Base-by-base conservation (phyloP, 23 tunicate species). In the Botrylloides violaceus region DNA sequence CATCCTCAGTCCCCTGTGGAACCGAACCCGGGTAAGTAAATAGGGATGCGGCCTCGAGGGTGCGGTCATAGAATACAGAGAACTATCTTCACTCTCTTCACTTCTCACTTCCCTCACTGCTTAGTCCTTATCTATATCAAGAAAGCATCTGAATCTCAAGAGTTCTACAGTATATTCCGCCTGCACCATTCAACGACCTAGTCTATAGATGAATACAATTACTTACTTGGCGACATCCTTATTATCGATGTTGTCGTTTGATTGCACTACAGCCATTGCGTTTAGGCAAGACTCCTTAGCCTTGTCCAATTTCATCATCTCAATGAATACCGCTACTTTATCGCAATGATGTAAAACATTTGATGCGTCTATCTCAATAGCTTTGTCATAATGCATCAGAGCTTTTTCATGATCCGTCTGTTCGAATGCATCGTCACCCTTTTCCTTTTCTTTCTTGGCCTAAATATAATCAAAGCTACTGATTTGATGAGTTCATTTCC, bases 201-300 rank as follows among this genome's bases (percentile, higher is more conserved):
- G n/a, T n/a, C n/a, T n/a, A n/a, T n/a, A n/a, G n/a, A 43, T 59
- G 30, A 26, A 59, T 22, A 22, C 7, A 23, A 6, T 12, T 12
- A 63, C 70, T 12, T 63, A 63, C 70, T 63, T 63, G 4, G 70
- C 34, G 7, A 63, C 4, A 63, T 63, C 70, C 35, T 21, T 31
- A 9, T 63, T 9, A 31, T 28, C 70, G 33, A 19, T 31, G 32
- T 33, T 31, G 18, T 29, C 35, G 4, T 33, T 29, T 29, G 19
- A 9, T 3, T 9, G 32, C 7, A 33, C 4, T 23, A 63, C 3
- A 3, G 34, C 3, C 7, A 63, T 28, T 29, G 70, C 70, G 4
- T 43, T 15, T n/a, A 43, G 9, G 53, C 53, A 43, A 15, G 15
- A 15, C 9, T 15, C 9, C 53, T 15, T 43, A 9, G 53, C 53